Conservation (phyloP, 2,888 invertebrate species). For the Agonopterix alstromeriana region DNA sequence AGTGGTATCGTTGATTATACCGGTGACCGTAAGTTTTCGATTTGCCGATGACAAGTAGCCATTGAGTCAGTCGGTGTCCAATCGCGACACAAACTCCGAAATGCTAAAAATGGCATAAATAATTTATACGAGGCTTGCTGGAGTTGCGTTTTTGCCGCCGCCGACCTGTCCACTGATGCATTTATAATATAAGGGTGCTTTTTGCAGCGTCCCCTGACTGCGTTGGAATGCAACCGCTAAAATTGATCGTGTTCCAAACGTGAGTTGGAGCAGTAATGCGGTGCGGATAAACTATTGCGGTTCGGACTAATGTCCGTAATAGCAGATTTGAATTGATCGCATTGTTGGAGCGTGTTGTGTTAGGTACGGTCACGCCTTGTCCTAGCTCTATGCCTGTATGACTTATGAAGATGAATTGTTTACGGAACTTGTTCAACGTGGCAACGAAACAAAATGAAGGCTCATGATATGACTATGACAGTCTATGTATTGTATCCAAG, state of each 20-base stretch:
- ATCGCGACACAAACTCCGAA: conserved; percentile 50
- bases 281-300: conserved; percentile 9
- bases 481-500: too few species aligned
- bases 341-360: neutral
- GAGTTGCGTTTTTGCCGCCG: conserved; percentile 66
- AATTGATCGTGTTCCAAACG: conserved; percentile 75
- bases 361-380: neutral
- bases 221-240: conserved; percentile 74
- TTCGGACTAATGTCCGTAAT: neutral
- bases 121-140: conserved; percentile 69
- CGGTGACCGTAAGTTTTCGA: neutral
- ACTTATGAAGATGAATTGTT: too few species aligned
- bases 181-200: conserved; percentile 77
- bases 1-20: neutral
- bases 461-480: too few species aligned
- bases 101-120: conserved; percentile 77
- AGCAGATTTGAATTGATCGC: conserved; percentile 1
- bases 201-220: conserved; percentile 63
- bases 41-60: neutral
- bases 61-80: neutral
- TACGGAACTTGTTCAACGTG: too few species aligned
- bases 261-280: conserved; percentile 63
- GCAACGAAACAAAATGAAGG: too few species aligned
- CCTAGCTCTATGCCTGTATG: too few species aligned
- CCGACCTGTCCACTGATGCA: conserved; percentile 75